These are phyloP conservation scores for Nyctereutes procyonoides DNA, from an alignment of 2,113 vertebrate species.

Conservation along the genomic window DNA sequence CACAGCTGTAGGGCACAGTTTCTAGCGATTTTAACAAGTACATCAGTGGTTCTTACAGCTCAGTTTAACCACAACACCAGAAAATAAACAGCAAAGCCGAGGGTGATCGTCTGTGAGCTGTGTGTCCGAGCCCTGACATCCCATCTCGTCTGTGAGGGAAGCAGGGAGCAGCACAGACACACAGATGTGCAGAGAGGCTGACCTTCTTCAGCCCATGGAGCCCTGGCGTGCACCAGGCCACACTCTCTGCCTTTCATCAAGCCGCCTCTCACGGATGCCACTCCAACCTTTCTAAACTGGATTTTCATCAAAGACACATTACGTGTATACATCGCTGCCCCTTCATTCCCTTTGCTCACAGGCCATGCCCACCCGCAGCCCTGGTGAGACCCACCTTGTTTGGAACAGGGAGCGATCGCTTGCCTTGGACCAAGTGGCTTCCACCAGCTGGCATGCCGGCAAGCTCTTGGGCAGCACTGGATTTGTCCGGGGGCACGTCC, in stretches of 20 bases:
- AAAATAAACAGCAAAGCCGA: rapidly evolving
- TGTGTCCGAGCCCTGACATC: rapidly evolving
- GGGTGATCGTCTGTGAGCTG: rapidly evolving
- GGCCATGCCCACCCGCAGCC: rapidly evolving
- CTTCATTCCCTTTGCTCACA: rapidly evolving
- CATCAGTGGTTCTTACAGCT: background rate
- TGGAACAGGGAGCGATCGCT: constrained; percentile 82
- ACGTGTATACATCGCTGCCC: rapidly evolving
- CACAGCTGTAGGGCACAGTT: rapidly evolving
- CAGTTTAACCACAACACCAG: rapidly evolving
- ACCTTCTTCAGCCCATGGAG: rapidly evolving
- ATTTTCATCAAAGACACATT: background rate
- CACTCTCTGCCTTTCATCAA: rapidly evolving
- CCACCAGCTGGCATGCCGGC: rapidly evolving
- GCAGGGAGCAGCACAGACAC: no score
- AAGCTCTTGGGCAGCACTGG: constrained; percentile 83
- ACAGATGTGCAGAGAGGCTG: rapidly evolving
- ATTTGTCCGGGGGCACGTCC: constrained; percentile 86
- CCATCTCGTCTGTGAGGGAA: rapidly evolving
- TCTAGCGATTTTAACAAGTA: background rate
- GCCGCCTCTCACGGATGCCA: background rate
- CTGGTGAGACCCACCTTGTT: constrained; percentile 87
- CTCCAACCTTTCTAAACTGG: background rate
- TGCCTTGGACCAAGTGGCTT: constrained; percentile 78
- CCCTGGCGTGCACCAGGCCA: background rate